A percentile compares a stretch with the other conserved stretches of the same genome.
Evolutionary conservation across 2,113 vertebrate genomes (phyloP).

Genomic region (Amia ocellicauda): DNA sequence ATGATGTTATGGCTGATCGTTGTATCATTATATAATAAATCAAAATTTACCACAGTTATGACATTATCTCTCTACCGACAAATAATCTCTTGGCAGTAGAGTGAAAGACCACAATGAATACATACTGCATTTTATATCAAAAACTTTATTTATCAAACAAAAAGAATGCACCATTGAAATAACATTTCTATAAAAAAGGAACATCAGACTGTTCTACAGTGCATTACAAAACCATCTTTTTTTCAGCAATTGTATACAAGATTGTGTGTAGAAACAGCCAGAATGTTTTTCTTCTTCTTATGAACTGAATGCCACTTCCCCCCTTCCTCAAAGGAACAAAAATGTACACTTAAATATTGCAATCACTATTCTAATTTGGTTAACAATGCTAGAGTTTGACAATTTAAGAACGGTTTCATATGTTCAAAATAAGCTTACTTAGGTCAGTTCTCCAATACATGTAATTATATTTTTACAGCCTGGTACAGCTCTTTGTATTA

Average conservation of each 20-base stretch:
- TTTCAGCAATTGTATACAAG: conserved; percentile 80
- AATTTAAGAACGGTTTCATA: conserved; percentile 67
- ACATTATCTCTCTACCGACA: no score
- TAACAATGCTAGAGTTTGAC: conserved; percentile 75
- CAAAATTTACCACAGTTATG: no score
- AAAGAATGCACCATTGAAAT: conserved; percentile 91
- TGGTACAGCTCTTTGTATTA: no score
- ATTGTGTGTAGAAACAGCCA: conserved; percentile 83
- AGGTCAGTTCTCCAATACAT: conserved; percentile 44
- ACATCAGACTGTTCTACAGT: conserved; percentile 88
- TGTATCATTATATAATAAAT: no score
- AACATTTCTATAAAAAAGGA: conserved; percentile 95
- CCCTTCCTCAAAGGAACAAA: conserved; percentile 66
- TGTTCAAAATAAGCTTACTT: conserved; percentile 52
- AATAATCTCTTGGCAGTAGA: no score
- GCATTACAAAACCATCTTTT: conserved; percentile 83
- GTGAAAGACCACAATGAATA: no score
- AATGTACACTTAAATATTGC: conserved; percentile 81
- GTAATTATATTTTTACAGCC: not conserved
- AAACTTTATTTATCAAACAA: conserved; percentile 96
- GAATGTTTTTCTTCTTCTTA: conserved; percentile 44
- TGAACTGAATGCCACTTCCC: conserved; percentile 61
- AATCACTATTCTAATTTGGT: conserved; percentile 85
- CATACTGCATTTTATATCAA: conserved; percentile 78
- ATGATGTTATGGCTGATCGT: no score